phyloP scores from a whole-genome alignment of 2,888 invertebrate species.

The Odontocolon sp. region DNA sequence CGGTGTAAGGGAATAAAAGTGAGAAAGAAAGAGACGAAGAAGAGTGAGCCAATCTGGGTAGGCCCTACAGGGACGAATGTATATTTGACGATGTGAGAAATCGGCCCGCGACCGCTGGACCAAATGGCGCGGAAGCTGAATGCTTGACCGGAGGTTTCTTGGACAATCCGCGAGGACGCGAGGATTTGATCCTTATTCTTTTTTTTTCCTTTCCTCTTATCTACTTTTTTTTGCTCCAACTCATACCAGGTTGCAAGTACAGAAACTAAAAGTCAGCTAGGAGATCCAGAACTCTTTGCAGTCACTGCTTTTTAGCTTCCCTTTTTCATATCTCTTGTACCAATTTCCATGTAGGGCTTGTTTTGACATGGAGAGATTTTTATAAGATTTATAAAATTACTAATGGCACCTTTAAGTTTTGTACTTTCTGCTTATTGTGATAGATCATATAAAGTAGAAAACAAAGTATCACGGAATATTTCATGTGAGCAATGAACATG shows the following conservation, averaged over 20 bases:
- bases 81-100: slow-evolving; percentile 60
- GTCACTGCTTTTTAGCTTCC: no score
- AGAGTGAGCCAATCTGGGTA: slow-evolving; percentile 14
- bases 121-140: slow-evolving; percentile 56
- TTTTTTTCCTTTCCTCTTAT: slow-evolving; percentile 3
- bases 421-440: no score
- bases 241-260: slow-evolving; percentile 37
- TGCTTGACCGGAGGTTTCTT: slow-evolving; percentile 37
- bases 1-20: not conserved
- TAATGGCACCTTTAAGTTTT: no score
- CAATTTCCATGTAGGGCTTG: no score
- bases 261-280: slow-evolving; percentile 35
- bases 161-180: slow-evolving; percentile 23
- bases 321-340: no score
- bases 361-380: no score
- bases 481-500: no score
- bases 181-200: not conserved
- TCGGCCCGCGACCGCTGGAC: slow-evolving; percentile 23
- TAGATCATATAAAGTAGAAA: no score
- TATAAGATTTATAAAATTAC: no score
- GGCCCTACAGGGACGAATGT: slow-evolving; percentile 45
- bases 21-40: not conserved
- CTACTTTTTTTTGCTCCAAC: slow-evolving; percentile 22
- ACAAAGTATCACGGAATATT: no score
- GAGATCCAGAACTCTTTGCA: no score